phyloP scores from a whole-genome alignment of 2,113 vertebrate genomes.

The Melospiza melodia region DNA sequence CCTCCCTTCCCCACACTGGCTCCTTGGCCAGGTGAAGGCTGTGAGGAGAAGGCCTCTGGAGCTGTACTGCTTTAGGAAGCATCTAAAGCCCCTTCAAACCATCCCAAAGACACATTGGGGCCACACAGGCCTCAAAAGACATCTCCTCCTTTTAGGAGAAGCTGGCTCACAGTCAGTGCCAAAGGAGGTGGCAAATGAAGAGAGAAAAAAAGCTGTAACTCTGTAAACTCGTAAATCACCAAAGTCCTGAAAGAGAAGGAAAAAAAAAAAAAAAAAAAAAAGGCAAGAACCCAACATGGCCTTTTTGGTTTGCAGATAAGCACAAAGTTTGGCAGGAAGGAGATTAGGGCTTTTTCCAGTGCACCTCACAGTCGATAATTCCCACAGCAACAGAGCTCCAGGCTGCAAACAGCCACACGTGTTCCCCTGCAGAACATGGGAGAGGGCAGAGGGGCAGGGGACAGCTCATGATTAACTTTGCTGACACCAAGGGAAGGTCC shows the following conservation, averaged over 20 bases:
- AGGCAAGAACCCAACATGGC: background rate
- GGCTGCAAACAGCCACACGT: background rate
- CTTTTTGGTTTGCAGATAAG: slow-evolving; percentile 64
- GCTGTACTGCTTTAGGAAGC: background rate
- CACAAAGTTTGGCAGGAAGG: slow-evolving; percentile 65
- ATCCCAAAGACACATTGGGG: background rate
- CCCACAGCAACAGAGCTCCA: slow-evolving; percentile 36
- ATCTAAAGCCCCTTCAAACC: background rate
- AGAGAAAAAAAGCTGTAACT: background rate
- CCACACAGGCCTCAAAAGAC: background rate
- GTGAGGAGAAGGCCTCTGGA: background rate
- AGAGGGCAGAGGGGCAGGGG: background rate
- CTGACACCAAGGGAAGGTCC: background rate
- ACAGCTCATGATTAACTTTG: background rate
- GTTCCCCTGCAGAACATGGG: background rate
- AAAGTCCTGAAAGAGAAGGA: background rate
- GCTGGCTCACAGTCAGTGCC: background rate
- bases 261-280: background rate
- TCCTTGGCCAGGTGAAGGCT: background rate
- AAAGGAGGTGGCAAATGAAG: background rate
- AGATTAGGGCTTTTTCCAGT: slow-evolving; percentile 67
- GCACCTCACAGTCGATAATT: slow-evolving; percentile 17
- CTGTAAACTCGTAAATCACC: background rate
- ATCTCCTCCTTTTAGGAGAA: background rate
- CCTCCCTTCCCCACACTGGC: background rate